Conservation (phyloP, 2,888 invertebrate genomes). For the Adela reaumurella region DNA sequence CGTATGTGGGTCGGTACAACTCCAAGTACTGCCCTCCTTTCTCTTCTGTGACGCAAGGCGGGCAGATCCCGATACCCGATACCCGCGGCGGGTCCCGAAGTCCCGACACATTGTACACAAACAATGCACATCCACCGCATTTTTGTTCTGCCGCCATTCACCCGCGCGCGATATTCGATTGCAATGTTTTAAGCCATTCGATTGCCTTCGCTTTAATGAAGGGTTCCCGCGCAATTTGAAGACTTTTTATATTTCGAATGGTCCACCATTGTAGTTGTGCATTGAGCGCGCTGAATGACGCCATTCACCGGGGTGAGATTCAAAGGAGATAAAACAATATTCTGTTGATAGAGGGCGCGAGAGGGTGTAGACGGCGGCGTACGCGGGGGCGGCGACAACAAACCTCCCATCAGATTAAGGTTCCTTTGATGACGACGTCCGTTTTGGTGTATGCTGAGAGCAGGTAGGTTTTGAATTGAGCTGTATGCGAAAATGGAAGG, state of each 20-base stretch:
- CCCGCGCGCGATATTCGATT: slow-evolving; percentile 41
- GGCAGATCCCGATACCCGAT: neutral
- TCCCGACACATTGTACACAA: neutral
- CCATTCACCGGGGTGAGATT: slow-evolving; percentile 43
- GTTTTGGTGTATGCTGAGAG: too few species aligned
- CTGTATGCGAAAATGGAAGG: too few species aligned
- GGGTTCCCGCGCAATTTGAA: slow-evolving; percentile 46
- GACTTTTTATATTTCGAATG: slow-evolving; percentile 38
- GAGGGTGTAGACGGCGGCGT: slow-evolving; percentile 33
- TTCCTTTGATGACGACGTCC: neutral
- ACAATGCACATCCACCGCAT: neutral
- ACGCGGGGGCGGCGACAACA: slow-evolving; percentile 38
- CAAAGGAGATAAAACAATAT: slow-evolving; percentile 35
- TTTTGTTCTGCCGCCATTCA: slow-evolving; percentile 28
- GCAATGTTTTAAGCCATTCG: slow-evolving; percentile 54
- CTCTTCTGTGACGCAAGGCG: neutral
- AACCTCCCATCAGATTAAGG: slow-evolving; percentile 24
- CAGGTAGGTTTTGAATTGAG: too few species aligned
- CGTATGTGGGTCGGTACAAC: too few species aligned
- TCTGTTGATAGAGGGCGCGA: slow-evolving; percentile 17
- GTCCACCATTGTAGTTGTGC: slow-evolving; percentile 47
- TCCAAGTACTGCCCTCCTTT: too few species aligned
- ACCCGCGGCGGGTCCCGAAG: slow-evolving; percentile 17
- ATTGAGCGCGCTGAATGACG: slow-evolving; percentile 4
- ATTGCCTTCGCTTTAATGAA: slow-evolving; percentile 48